These are phyloP conservation scores for Pygoscelis antarcticus DNA, from an alignment of 2,113 vertebrate species.

Conservation along the genomic window DNA sequence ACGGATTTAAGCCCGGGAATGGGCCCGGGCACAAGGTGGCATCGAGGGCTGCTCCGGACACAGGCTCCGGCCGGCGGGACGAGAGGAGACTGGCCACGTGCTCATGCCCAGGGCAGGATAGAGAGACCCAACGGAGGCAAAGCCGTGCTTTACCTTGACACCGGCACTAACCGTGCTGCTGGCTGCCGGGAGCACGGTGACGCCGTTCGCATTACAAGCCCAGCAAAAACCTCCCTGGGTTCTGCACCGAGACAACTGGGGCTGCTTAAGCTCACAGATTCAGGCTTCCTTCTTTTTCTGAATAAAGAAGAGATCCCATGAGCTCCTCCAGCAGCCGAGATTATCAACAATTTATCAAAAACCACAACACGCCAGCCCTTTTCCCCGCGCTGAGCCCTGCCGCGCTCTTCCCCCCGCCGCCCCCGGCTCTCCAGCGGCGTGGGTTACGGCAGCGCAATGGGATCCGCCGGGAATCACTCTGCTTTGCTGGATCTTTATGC, in stretches of 20 bases:
- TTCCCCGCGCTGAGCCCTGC: background rate
- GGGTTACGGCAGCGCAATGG: background rate
- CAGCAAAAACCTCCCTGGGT: background rate
- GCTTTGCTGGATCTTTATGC: background rate
- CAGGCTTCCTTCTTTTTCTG: background rate
- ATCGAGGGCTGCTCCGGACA: accelerated
- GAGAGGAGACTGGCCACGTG: accelerated
- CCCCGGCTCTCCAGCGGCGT: background rate
- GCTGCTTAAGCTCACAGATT: background rate
- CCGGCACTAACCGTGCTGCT: background rate
- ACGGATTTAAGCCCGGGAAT: background rate
- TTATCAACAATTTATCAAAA: background rate
- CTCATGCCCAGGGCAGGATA: accelerated
- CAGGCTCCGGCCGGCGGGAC: accelerated
- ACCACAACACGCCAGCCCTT: background rate
- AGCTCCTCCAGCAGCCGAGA: background rate
- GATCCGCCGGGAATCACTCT: background rate
- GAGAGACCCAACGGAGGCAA: background rate
- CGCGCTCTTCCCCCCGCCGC: background rate
- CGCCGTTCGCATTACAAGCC: accelerated
- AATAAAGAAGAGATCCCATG: background rate
- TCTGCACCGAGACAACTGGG: background rate
- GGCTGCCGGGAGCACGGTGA: accelerated
- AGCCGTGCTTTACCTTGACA: accelerated
- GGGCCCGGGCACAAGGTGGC: accelerated